phyloP scores from a whole-genome alignment of 2,888 invertebrate species.

The Hecatera dysodea region DNA sequence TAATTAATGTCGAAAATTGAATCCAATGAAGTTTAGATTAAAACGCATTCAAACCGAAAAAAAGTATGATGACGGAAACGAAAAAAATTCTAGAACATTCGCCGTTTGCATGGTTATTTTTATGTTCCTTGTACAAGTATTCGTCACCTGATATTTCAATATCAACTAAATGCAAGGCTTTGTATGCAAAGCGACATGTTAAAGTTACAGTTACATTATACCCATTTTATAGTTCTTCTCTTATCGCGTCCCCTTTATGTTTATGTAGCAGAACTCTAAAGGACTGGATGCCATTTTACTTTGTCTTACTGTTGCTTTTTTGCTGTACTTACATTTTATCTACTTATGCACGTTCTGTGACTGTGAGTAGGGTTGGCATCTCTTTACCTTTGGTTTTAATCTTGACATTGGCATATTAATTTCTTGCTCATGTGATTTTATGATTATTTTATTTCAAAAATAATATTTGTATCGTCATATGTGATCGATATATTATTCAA shows the following conservation, averaged over 20 bases:
- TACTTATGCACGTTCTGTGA: constrained; percentile 20
- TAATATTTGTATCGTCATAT: constrained; percentile 1
- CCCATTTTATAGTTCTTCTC: constrained; percentile 15
- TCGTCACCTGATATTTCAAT: background rate
- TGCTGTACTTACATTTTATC: constrained; percentile 23
- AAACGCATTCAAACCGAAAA: background rate
- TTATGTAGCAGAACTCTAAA: constrained; percentile 23
- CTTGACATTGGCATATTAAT: constrained; percentile 25
- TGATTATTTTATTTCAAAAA: constrained; percentile 10
- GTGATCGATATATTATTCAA: no score
- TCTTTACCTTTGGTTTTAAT: constrained; percentile 23
- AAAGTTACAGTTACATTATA: constrained; percentile 17
- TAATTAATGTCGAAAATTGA: constrained; percentile 5
- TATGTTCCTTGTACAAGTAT: background rate
- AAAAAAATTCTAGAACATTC: background rate
- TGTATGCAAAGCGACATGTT: constrained; percentile 23
- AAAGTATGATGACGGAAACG: background rate
- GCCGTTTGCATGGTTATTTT: background rate
- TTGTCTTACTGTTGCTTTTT: constrained; percentile 25
- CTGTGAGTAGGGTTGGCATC: constrained; percentile 41
- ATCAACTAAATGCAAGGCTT: constrained; percentile 8
- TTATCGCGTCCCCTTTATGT: constrained; percentile 20
- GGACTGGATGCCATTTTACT: constrained; percentile 30
- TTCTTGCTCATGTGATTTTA: constrained; percentile 4
- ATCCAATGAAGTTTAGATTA: background rate